Percentiles rank a stretch among this genome's conserved stretches.
Conservation (phyloP, 2,888 invertebrate genomes). For the Pollenia angustigena region DNA sequence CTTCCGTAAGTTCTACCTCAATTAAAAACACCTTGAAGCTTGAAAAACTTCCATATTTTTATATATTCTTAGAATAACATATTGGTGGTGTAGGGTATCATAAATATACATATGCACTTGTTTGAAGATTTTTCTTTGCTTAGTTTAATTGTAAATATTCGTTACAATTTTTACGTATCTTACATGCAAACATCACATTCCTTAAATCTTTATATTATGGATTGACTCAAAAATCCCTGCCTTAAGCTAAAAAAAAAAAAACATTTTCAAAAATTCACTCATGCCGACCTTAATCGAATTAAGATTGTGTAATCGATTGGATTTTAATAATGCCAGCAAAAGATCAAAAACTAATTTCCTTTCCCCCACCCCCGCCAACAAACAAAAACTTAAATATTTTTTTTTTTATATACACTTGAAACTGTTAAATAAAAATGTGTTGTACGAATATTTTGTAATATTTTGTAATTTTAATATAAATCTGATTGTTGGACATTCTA, state of each 20-base stretch:
- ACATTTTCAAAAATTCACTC: background rate
- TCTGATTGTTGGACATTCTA: background rate
- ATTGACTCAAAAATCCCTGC: background rate
- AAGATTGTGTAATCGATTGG: background rate
- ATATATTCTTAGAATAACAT: too few relatives aligned
- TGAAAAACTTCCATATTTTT: too few relatives aligned
- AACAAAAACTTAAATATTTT: slow-evolving; percentile 12
- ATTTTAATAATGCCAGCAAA: slow-evolving; percentile 7
- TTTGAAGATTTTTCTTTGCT: too few relatives aligned
- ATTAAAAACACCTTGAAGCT: too few relatives aligned
- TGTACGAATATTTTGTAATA: background rate
- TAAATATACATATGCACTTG: too few relatives aligned
- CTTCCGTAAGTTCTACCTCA: too few relatives aligned
- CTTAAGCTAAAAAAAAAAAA: background rate
- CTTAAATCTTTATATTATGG: too few relatives aligned
- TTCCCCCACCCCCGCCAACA: background rate
- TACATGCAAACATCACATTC: too few relatives aligned
- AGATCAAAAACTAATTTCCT: slow-evolving; percentile 8
- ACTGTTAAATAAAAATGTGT: background rate
- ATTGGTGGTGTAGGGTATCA: too few relatives aligned
- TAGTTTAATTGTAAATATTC: too few relatives aligned
- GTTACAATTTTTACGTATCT: too few relatives aligned
- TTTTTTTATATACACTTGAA: slow-evolving; percentile 1
- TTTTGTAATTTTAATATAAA: background rate
- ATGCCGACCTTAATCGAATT: background rate